Conservation (phyloP, 2,888 invertebrate species). For the Ariolimax columbianus region DNA sequence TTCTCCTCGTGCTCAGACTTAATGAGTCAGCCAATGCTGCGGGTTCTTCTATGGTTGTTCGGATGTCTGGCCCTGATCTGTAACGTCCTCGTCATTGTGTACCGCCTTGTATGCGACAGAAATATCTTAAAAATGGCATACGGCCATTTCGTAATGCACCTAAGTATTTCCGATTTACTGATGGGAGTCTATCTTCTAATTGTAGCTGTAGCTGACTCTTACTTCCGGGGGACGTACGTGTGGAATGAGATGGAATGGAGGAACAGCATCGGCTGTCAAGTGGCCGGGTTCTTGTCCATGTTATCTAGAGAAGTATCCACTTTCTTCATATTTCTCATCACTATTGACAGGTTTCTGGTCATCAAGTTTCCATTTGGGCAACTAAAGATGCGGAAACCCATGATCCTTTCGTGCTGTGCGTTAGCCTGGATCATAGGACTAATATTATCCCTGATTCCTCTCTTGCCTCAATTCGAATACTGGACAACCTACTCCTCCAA, state of each 20-base stretch:
- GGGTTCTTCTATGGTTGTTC: conserved; percentile 59
- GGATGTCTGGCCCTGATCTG: conserved; percentile 59
- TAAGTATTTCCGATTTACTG: conserved; percentile 58
- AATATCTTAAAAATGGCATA: conserved; percentile 51
- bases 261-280: conserved; percentile 57
- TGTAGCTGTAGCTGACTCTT: conserved; percentile 59
- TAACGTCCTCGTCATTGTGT: conserved; percentile 57
- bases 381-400: conserved; percentile 60
- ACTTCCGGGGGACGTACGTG: conserved; percentile 60
- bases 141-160: conserved; percentile 45
- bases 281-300: conserved; percentile 62
- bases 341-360: conserved; percentile 83
- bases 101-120: conserved; percentile 61
- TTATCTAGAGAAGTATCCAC: conserved; percentile 83
- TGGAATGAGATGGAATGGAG: conserved; percentile 63
- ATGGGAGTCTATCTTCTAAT: conserved; percentile 64
- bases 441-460: conserved; percentile 68
- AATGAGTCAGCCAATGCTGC: conserved; percentile 56
- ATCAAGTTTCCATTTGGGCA: conserved; percentile 82
- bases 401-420: conserved; percentile 60
- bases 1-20: conserved; percentile 64
- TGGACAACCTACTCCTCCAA: conserved; percentile 50
- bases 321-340: conserved; percentile 82
- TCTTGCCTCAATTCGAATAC: conserved; percentile 60
- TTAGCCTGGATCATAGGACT: conserved; percentile 67